These are phyloP conservation scores for Erythrocebus patas DNA, from an alignment of 2,113 vertebrate genomes.

Conservation along the genomic window DNA sequence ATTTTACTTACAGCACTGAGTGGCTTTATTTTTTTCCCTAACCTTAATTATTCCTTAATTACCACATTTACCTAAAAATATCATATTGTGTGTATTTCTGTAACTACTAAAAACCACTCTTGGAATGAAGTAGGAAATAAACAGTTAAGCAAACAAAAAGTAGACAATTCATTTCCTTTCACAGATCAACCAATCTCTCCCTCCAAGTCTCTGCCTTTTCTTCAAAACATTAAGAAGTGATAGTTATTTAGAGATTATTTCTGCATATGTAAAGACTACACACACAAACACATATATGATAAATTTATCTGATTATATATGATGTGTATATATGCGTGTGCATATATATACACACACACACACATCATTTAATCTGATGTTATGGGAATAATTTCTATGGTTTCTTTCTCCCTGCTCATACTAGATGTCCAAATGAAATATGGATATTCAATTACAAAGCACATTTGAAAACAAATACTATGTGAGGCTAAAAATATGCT, in stretches of 20 bases:
- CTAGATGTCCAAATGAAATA: constrained; percentile 47
- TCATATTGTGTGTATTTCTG: not conserved
- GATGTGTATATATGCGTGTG: not conserved
- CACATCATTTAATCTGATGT: not conserved
- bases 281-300: not conserved
- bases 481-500: constrained; percentile 15
- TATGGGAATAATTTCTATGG: not conserved
- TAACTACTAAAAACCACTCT: not conserved
- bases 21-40: not conserved
- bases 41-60: not conserved
- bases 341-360: not conserved
- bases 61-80: not conserved
- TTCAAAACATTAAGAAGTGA: constrained; percentile 21
- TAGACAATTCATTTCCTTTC: not conserved
- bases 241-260: constrained; percentile 26
- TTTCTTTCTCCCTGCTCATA: not conserved
- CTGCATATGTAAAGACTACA: not conserved
- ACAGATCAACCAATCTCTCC: not conserved
- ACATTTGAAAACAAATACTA: constrained; percentile 48
- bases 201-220: not conserved
- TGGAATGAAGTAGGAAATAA: not conserved
- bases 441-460: not conserved
- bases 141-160: not conserved
- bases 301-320: not conserved
- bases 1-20: not conserved